Percentiles rank a stretch among this genome's conserved stretches.
Conservation (phyloP, 2,797 vertebrate genomes). For the Hippocampus kuda region DNA sequence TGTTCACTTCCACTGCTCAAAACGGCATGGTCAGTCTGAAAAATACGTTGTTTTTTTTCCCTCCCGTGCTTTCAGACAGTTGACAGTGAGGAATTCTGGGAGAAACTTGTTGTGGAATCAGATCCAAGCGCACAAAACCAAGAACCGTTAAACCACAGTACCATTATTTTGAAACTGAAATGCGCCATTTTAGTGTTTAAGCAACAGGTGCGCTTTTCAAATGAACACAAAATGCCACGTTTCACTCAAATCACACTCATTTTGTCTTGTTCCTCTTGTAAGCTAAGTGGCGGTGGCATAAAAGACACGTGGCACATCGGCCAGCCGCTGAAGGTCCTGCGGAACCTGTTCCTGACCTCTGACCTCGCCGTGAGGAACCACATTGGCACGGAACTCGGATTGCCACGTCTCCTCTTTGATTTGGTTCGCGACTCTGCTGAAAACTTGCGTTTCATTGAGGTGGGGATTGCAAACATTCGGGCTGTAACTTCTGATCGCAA, state of each 20-base stretch:
- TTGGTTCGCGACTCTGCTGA: conserved; percentile 65
- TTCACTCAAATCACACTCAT: neutral
- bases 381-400: conserved; percentile 59
- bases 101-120: conserved; percentile 53
- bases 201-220: conserved; percentile 55
- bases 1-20: neutral
- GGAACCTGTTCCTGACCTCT: conserved; percentile 61
- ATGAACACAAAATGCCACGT: neutral
- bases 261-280: conserved; percentile 12
- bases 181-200: conserved; percentile 59
- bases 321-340: conserved; percentile 63
- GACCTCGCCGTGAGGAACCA: conserved; percentile 48
- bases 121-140: conserved; percentile 49
- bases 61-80: conserved; percentile 53
- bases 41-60: neutral
- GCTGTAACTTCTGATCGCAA: neutral
- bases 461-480: conserved; percentile 29
- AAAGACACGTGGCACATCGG: conserved; percentile 61
- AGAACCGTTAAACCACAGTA: conserved; percentile 40
- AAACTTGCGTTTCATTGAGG: conserved; percentile 60
- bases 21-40: neutral
- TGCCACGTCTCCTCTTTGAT: conserved; percentile 67
- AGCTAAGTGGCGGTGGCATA: conserved; percentile 69
- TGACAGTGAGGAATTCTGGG: conserved; percentile 74
- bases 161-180: conserved; percentile 61